phyloP scores from a whole-genome alignment of 2,113 vertebrate genomes.

The Pseudopipra pipra region DNA sequence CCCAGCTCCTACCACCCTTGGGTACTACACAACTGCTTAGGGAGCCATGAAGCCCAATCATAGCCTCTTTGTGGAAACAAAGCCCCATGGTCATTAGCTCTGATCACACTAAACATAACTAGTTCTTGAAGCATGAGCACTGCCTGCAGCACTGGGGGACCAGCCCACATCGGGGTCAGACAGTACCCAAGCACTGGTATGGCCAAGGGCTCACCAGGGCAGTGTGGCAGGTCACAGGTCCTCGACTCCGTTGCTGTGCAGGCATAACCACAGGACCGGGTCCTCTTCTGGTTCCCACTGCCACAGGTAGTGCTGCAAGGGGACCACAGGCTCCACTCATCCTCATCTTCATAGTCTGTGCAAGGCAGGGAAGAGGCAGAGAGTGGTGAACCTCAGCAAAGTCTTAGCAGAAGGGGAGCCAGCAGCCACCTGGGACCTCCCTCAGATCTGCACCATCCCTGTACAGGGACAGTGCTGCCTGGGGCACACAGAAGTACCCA shows the following conservation, averaged over 20 bases:
- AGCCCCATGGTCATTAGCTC: neutral
- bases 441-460: neutral
- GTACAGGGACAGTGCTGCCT: neutral
- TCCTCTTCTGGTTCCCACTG: constrained; percentile 83
- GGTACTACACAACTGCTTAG: neutral
- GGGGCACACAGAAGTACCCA: rapidly evolving
- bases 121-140: neutral
- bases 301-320: constrained; percentile 87
- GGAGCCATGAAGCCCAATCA: neutral
- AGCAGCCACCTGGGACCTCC: neutral
- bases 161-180: neutral
- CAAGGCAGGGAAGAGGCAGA: neutral
- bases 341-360: constrained; percentile 81
- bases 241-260: constrained; percentile 85
- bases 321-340: constrained; percentile 90
- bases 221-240: constrained; percentile 80
- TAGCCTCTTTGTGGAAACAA: neutral
- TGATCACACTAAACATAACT: neutral
- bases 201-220: constrained; percentile 77
- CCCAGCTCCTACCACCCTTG: neutral
- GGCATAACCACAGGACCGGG: constrained; percentile 84
- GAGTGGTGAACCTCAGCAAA: neutral
- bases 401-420: neutral
- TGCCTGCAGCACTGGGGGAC: neutral
- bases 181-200: neutral